phyloP scores from a whole-genome alignment of 2,888 invertebrate species.

The Drosophila emarginata region DNA sequence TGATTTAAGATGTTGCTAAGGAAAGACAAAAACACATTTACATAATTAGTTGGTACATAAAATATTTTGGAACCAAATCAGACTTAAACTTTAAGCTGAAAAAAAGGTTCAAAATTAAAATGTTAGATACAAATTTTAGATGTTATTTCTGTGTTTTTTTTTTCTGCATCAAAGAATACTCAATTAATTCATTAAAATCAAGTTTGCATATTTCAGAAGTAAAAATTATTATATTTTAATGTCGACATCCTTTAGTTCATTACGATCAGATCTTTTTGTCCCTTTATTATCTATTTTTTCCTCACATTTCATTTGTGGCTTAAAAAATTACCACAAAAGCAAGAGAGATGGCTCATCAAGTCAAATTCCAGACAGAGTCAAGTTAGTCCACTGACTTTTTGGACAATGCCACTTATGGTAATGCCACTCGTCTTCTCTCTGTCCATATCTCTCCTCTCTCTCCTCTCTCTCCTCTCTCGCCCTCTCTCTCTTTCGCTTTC shows the following conservation, averaged over 20 bases:
- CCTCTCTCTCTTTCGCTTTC: slow-evolving; percentile 6
- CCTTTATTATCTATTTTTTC: background rate
- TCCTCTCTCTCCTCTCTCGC: background rate
- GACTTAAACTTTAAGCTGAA: too few relatives aligned
- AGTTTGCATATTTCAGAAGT: too few relatives aligned
- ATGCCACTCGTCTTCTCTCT: slow-evolving; percentile 12
- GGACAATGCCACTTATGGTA: slow-evolving; percentile 40
- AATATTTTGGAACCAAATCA: too few relatives aligned
- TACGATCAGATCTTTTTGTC: background rate
- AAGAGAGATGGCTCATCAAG: slow-evolving; percentile 11
- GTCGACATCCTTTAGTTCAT: background rate
- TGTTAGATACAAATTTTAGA: too few relatives aligned
- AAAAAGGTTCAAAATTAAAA: too few relatives aligned
- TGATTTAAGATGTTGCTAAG: too few relatives aligned
- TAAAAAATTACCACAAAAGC: slow-evolving; percentile 8
- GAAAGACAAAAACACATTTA: too few relatives aligned
- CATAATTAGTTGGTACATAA: too few relatives aligned
- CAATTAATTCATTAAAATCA: too few relatives aligned
- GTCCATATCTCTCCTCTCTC: background rate
- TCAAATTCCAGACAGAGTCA: slow-evolving; percentile 23
- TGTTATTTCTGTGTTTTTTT: too few relatives aligned
- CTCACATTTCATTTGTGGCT: background rate
- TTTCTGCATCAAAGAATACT: too few relatives aligned
- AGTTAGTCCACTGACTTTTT: slow-evolving; percentile 21
- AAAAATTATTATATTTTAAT: too few relatives aligned